Evolutionary conservation across 2,113 vertebrate species (phyloP).

Genomic region (Herpailurus yagouaroundi): DNA sequence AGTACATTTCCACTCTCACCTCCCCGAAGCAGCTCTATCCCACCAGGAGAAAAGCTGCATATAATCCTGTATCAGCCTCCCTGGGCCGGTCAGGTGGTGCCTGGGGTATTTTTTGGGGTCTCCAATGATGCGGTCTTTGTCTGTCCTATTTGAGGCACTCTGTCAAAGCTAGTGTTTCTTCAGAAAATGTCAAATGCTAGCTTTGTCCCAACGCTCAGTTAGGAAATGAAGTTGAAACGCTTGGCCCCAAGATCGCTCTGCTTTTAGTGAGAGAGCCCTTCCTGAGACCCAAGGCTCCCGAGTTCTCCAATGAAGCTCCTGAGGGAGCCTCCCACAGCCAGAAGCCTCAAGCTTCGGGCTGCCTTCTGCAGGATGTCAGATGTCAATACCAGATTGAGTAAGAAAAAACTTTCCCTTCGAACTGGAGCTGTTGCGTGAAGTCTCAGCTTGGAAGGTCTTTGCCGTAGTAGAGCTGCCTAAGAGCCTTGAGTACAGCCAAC

Average conservation of each 20-base stretch:
- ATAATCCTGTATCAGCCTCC: not conserved
- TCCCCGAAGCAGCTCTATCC: not conserved
- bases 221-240: not conserved
- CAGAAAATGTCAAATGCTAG: not conserved
- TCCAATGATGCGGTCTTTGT: not conserved
- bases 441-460: not conserved
- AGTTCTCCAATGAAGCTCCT: not conserved
- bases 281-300: not conserved
- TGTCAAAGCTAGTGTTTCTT: not conserved
- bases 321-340: not conserved
- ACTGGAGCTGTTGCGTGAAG: accelerated
- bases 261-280: not conserved
- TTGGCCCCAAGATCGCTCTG: not conserved
- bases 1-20: not conserved
- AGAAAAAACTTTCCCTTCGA: not conserved
- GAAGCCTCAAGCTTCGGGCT: not conserved
- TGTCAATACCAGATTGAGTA: not conserved
- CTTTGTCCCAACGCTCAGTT: not conserved
- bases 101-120: not conserved
- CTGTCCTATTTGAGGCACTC: not conserved
- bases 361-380: not conserved
- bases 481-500: not conserved
- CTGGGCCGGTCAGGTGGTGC: not conserved
- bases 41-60: not conserved
- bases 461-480: not conserved